These are phyloP conservation scores for Adrianichthys oophorus DNA, from an alignment of 2,797 vertebrate genomes.

Conservation along the genomic window DNA sequence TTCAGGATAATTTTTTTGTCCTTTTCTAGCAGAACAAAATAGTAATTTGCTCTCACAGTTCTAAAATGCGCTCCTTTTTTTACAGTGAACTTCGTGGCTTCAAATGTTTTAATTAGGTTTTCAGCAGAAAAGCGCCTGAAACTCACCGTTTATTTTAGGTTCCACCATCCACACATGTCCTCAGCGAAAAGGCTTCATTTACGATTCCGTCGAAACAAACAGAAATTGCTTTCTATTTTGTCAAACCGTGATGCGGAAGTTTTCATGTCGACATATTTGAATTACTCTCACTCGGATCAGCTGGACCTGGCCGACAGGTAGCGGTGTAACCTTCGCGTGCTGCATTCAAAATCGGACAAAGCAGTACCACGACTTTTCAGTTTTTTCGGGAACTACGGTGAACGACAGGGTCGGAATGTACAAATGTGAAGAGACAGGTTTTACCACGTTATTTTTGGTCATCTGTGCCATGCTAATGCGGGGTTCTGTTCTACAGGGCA, in stretches of 20 bases:
- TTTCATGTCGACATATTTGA: slow-evolving; percentile 12
- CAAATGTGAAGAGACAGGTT: no score
- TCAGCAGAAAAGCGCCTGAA: background rate
- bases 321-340: slow-evolving; percentile 23
- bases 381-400: no score
- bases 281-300: slow-evolving; percentile 47
- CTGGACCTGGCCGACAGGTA: slow-evolving; percentile 37
- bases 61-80: no score
- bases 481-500: no score
- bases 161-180: slow-evolving; percentile 39
- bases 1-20: no score
- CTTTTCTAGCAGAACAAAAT: no score
- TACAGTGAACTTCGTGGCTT: no score
- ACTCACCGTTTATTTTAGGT: slow-evolving; percentile 21
- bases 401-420: no score
- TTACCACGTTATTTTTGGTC: no score
- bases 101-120: background rate
- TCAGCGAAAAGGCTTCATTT: background rate
- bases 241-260: rapidly evolving
- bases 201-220: background rate
- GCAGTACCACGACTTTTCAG: background rate
- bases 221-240: background rate
- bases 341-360: slow-evolving; percentile 3
- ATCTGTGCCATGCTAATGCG: no score
- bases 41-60: no score